A percentile compares a stretch with the other conserved stretches of the same genome.
Conservation (phyloP, 2,797 vertebrate species). For the Dryobates pubescens region DNA sequence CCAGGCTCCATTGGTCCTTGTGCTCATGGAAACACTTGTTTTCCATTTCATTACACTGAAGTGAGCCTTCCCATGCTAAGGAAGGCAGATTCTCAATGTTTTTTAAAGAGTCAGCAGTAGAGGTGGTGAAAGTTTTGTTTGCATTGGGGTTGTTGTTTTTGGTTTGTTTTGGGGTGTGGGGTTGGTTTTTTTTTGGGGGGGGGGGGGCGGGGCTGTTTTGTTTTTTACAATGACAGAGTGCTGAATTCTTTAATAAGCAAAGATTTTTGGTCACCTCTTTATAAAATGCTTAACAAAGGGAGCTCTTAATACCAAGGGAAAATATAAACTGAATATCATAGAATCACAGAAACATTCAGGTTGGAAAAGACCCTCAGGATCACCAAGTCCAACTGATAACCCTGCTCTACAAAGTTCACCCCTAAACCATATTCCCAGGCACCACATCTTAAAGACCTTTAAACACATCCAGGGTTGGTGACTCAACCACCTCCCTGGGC, state of each 20-base stretch:
- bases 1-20: background rate
- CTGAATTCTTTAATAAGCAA: background rate
- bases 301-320: background rate
- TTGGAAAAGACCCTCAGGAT: no score
- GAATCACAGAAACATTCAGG: background rate
- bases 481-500: no score
- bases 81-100: background rate
- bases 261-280: background rate
- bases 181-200: background rate
- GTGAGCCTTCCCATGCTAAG: background rate
- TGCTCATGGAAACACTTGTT: background rate
- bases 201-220: no score
- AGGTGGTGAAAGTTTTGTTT: background rate
- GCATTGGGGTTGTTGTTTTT: no score
- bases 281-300: background rate
- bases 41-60: background rate
- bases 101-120: background rate
- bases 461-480: no score
- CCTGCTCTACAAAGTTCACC: no score
- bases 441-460: no score
- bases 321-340: background rate
- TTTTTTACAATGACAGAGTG: background rate
- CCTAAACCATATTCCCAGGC: no score
- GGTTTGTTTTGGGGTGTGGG: no score
- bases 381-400: no score